phyloP scores from a whole-genome alignment of 2,888 invertebrate species.

The Scaptodrosophila latifasciaeformis region DNA sequence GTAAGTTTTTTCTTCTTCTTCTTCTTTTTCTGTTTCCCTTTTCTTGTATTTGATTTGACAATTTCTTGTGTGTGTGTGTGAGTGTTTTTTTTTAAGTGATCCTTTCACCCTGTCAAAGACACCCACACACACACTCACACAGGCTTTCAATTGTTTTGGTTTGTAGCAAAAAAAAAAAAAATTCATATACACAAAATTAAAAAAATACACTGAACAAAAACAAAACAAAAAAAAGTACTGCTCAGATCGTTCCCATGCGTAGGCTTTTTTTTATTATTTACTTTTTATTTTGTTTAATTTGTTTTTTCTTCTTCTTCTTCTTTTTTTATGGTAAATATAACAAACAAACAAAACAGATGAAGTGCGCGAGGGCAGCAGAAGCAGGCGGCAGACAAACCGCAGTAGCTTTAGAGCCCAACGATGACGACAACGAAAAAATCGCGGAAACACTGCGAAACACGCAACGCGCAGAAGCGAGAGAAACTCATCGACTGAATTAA shows the following conservation, averaged over 20 bases:
- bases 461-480: constrained; percentile 74
- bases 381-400: not conserved
- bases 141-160: not conserved
- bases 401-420: constrained; percentile 25
- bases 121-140: constrained; percentile 3
- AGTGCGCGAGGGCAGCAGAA: constrained; percentile 2
- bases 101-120: constrained; percentile 6
- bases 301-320: no score
- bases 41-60: not conserved
- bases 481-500: constrained; percentile 72
- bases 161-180: constrained; percentile 8
- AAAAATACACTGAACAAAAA: constrained; percentile 18
- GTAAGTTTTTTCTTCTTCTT: not conserved
- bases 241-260: no score
- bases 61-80: constrained; percentile 1
- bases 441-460: constrained; percentile 67
- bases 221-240: constrained; percentile 16
- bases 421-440: constrained; percentile 64
- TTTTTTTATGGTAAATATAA: constrained; percentile 12
- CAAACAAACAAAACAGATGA: constrained; percentile 18
- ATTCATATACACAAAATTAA: constrained; percentile 11
- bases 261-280: no score
- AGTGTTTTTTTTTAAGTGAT: not conserved
- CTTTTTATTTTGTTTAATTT: no score
- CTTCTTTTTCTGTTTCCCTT: constrained; percentile 6